Base-by-base conservation (phyloP, 2,888 invertebrate genomes). In the Lobophora halterata region DNA sequence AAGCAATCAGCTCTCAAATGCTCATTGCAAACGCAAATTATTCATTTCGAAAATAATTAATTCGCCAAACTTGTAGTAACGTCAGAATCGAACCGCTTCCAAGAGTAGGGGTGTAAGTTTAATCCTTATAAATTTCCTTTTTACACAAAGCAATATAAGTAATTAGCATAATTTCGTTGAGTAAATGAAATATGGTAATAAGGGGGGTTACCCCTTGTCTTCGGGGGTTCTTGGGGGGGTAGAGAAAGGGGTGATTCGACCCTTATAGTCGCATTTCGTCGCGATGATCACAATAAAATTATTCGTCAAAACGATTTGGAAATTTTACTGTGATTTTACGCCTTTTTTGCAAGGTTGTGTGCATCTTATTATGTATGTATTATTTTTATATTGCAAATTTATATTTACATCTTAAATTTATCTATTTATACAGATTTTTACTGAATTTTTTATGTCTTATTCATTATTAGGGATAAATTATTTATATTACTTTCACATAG, bases 121-220 rank as follows among this genome's bases (percentile, higher is more conserved):
- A 87, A 87, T 87, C 86, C 83, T 86, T 86, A 87, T 86, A 87
- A 87, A 87, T 87, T 87, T 87, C 87, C 87, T 87, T 87, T 87
- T 87, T 87, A 87, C 87, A 87, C 87, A 87, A 87, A 87, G 87
- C 87, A 87, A 87, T 87, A 87, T 87, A 87, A 87, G 83, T 87
- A 87, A 87, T 87, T 87, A 87, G 86, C 87, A 87, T 87, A 87
- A 87, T 87, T 87, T 87, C 82, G 87, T 87, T 86, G 86, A 87
- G 86, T 87, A 87, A 87, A 87, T 87, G 87, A 87, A 87, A 87
- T 87, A 87, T 87, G 87, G 85, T 87, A 87, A 87, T 87, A 76
- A 87, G 86, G 83, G 81, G 76, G 77, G 71, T 16, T 64, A 71
- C 76, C 79, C 83, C 82, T 77, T 79, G 79, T 72, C 76, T 71